Evolutionary conservation across 2,888 invertebrate species (phyloP), one percentile per base, ranked within the genome.

Genomic region (Patella ulyssiponensis): DNA sequence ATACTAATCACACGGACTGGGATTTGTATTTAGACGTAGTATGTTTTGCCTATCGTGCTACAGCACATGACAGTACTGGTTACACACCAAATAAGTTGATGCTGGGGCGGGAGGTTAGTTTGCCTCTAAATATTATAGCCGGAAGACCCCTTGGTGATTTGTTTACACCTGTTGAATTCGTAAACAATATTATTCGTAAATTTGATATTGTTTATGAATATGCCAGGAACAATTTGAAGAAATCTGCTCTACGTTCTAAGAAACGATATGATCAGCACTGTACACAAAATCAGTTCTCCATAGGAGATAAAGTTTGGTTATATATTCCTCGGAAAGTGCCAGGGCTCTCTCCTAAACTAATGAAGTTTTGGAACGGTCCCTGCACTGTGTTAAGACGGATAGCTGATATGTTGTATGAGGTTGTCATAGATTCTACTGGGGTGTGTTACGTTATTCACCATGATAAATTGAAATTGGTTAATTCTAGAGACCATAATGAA

Each of bases 191-290:
- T 7, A 64, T 64, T 9, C n/a, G 64, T n/a, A n/a, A 23, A 20
- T 20, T 58, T 17, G 58, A 58, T 12, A 58, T n/a, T 58, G 58
- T 58, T 17, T 58, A 58, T 58, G 58, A 58, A 20, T 58, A 5
- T 58, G 17, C n/a, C 20, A 58, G 58, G 14, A 20, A 58, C 20
- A 17, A 58, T 58, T 23, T 64, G 5, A 64, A 17, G 11, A n/a
- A 64, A 64, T 64, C n/a, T 2, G n/a, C 64, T 20, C 20, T 20
- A 64, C n/a, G 64, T 9, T n/a, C 64, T 23, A 64, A 64, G 64
- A 64, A 64, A 23, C 7, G 64, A 64, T 64, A 64, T 64, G 64
- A 64, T 64, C 64, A 64, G 14, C 64, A 64, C 23, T n/a, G 20
- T 7, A 64, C n/a, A 9, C 64, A 64, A 64, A 7, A 64, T 64